Percentiles rank a stretch among this genome's conserved stretches.
Conservation (phyloP, 1,140 invertebrate species). For the Cotesia vestalis region DNA sequence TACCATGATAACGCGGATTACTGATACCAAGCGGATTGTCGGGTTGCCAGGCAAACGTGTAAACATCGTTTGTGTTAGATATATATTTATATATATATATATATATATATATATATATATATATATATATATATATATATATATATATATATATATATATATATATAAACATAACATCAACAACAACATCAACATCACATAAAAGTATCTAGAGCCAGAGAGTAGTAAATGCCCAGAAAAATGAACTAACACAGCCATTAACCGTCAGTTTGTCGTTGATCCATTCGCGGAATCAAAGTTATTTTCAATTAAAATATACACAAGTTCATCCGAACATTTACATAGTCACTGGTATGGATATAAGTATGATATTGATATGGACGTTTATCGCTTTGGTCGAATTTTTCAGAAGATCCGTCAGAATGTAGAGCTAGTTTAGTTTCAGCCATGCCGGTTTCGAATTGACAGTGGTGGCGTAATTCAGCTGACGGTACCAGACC, state of each 20-base stretch:
- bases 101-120: background rate
- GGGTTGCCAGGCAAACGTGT: slow-evolving; percentile 20
- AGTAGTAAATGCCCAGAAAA: no score
- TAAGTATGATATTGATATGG: background rate
- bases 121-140: background rate
- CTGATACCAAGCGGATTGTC: slow-evolving; percentile 16
- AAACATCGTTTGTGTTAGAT: background rate
- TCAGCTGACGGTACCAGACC: slow-evolving; percentile 31
- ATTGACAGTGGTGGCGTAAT: slow-evolving; percentile 34
- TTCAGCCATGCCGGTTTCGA: background rate
- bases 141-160: slow-evolving; percentile 1
- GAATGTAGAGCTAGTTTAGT: background rate
- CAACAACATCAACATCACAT: no score
- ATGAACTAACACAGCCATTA: no score
- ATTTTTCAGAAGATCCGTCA: background rate
- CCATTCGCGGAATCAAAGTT: no score
- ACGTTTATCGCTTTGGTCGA: no score
- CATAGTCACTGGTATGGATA: background rate
- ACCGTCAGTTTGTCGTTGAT: no score
- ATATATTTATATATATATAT: background rate
- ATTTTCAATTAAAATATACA: background rate
- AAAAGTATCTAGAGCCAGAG: no score
- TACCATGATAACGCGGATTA: slow-evolving; percentile 22
- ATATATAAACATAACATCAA: background rate
- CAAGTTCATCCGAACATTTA: background rate